Percentiles rank a stretch among this genome's conserved stretches.
Evolutionary conservation across 2,113 vertebrate genomes (phyloP).

Genomic region (Sterna hirundo): DNA sequence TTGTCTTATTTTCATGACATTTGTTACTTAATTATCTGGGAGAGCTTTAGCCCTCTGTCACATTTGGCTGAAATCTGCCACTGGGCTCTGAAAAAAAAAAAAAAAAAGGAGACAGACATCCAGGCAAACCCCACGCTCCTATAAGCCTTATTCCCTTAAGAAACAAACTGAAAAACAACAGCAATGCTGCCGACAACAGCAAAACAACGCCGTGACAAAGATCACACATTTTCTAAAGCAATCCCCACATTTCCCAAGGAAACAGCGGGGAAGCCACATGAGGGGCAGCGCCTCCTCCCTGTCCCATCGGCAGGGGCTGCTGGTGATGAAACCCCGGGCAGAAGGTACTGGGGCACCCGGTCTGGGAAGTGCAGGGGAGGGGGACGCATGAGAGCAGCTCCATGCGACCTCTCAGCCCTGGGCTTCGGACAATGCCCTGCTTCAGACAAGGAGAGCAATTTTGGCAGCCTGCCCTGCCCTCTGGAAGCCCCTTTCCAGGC

Average conservation of each 20-base stretch:
- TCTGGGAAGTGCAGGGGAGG: background rate
- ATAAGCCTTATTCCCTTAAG: background rate
- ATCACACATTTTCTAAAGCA: background rate
- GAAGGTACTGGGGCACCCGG: accelerated
- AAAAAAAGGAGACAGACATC: background rate
- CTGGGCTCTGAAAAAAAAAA: background rate
- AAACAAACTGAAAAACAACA: background rate
- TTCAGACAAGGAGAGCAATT: background rate
- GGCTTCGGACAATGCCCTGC: background rate
- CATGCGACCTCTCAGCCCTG: background rate
- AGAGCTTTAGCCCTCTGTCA: slow-evolving; percentile 12
- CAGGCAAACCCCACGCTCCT: background rate
- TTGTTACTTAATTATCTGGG: slow-evolving; percentile 26
- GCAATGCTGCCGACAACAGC: accelerated
- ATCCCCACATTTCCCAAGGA: background rate
- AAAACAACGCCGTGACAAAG: background rate
- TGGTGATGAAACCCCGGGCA: background rate
- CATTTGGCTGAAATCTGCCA: slow-evolving; percentile 27
- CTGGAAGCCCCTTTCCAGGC: background rate
- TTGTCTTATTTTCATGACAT: slow-evolving; percentile 30
- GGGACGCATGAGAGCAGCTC: accelerated
- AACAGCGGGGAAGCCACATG: accelerated
- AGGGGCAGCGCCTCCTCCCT: background rate
- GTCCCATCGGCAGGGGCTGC: background rate
- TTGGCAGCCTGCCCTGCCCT: background rate